Evolutionary conservation across 2,113 vertebrate genomes (phyloP), one percentile per base, ranked within the genome.

Genomic region (Trogon melanurus): DNA sequence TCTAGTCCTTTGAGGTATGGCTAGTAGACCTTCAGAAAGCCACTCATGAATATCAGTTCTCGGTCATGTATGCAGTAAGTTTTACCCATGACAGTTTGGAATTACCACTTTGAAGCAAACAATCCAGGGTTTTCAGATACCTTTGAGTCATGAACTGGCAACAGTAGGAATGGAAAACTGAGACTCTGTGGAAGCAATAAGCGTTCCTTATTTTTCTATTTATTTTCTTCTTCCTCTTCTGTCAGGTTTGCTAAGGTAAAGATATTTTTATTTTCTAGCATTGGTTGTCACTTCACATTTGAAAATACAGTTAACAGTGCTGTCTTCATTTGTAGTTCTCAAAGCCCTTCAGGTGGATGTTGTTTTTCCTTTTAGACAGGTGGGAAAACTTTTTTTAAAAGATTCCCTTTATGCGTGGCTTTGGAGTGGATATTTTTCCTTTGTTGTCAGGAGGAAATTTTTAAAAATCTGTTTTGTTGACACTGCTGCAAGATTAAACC

Each of bases 381-480:
- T 65, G 45, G 25, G 5, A 64, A 91, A 83, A 71, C 17, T 74
- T 41, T 41, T 41, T 41, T 76, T 32, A 13, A 3, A 14, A 74
- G 4, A 65, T 78, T 91, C 15, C 45, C 54, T 91, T 86, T 92
- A 41, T 89, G 16, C 1, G 1, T 90, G 76, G 29, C 61, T 97
- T 95, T 85, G 78, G 87, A 95, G 81, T 88, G 34, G 73, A 64
- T 96, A 66, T 95, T 95, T 95, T 90, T 67, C 47, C n/a, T 79
- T 54, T 81, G 61, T 92, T 88, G 81, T 95, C 89, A 94, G 75
- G 66, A 72, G 65, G 89, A 86, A 96, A 87, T 94, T 95, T 97
- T 95, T 44, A 71, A 97, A 93, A 96, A 93, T 97, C 76, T 58
- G 64, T 86, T 97, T 96, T 86, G 83, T 86, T 95, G 95, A 94